Base-by-base conservation (phyloP, 2,113 vertebrate species). In the Chaetura pelagica region DNA sequence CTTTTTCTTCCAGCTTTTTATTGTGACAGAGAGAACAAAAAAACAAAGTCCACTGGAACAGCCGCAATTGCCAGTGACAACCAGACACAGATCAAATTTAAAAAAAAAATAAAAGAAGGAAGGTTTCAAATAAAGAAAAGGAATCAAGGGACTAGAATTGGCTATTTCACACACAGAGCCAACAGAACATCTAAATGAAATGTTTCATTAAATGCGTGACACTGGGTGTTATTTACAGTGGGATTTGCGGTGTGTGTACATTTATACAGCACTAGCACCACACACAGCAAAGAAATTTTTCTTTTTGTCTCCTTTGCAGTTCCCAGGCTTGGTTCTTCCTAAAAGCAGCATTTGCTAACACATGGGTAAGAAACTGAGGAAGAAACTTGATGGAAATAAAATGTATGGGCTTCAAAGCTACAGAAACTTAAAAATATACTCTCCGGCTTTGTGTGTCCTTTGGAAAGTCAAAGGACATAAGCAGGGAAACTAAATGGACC, bases 1-100 rank as follows among this genome's bases (percentile, higher is more conserved):
- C 51, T 52, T 88, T 82, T 96, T 83, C 91, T 91, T 90, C 66
- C 88, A 89, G 85, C 54, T 62, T 95, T 96, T 97, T 95, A 97
- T 96, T 91, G 74, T 73, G 88, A 84, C 24, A 0, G 90, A 86
- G 62, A 95, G 83, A 96, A 96, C 85, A 93, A 95, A 97, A 95
- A 26, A 95, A 26, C 81, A 73, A 92, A 89, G 54, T 79, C 72
- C 82, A 63, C 89, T 76, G 66, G 80, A 94, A 90, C 51, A 86
- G 90, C 88, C 93, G 71, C 80, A 92, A 83, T 96, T 93, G 94
- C 84, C 92, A 80, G 68, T 49, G 85, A 95, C 15, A 61, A 71
- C 32, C 63, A 96, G 91, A 96, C 81, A 94, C 23, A 55, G 89
- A 95, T 85, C 71, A 75, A 96, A 81, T 67, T 49, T 22, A 30